Conservation (phyloP, 2,797 vertebrate genomes). For the Oceanodroma leucorhoa region DNA sequence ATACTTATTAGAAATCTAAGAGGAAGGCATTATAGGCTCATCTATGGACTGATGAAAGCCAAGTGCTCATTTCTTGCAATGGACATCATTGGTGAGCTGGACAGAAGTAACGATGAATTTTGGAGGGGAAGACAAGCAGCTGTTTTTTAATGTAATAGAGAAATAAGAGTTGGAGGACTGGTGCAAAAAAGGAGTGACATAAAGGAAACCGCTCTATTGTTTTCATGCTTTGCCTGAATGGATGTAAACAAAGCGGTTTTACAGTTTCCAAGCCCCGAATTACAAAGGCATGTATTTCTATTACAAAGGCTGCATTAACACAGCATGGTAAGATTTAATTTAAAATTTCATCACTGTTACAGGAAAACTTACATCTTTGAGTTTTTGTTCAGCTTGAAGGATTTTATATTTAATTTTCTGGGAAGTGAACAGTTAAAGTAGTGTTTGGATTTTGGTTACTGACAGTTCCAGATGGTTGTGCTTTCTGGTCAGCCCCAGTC, state of each 20-base stretch:
- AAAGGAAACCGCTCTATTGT: neutral
- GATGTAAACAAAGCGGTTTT: neutral
- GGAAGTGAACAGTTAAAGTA: neutral
- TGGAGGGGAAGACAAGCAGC: neutral
- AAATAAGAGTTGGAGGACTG: neutral
- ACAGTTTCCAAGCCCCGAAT: neutral
- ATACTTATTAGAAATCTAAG: neutral
- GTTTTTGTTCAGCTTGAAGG: neutral
- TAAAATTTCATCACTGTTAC: neutral
- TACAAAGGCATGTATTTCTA: neutral
- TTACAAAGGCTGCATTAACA: neutral
- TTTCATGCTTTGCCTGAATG: neutral
- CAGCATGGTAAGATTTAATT: neutral
- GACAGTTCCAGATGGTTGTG: neutral
- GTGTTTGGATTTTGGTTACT: neutral
- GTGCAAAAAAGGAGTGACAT: neutral
- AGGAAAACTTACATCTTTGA: neutral
- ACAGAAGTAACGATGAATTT: neutral
- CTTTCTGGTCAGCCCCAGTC: neutral
- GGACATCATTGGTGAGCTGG: neutral
- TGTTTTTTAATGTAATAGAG: neutral
- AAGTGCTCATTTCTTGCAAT: neutral
- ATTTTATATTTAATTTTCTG: neutral
- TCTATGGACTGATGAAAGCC: neutral
- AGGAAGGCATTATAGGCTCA: neutral